A percentile compares a stretch with the other conserved stretches of the same genome.
These are phyloP conservation scores for Plutella xylostella DNA, from an alignment of 2,888 invertebrate genomes.

Conservation along the genomic window DNA sequence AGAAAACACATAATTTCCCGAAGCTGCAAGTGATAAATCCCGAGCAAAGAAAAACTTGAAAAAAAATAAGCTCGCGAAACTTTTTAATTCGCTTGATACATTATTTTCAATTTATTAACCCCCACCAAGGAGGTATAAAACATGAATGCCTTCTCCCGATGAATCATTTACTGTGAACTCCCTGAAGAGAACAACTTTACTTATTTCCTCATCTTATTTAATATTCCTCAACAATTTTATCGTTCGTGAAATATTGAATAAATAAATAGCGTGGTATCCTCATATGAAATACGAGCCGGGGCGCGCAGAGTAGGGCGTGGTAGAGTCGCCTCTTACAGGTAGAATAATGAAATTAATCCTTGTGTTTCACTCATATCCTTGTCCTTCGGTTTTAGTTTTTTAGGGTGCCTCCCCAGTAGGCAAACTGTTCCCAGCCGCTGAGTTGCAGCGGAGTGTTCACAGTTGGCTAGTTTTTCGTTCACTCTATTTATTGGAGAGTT, in stretches of 20 bases:
- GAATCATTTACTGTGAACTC: neutral
- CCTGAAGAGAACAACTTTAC: neutral
- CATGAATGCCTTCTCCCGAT: neutral
- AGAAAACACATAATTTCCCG: neutral
- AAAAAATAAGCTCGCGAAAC: neutral
- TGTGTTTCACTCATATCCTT: too few relatives aligned
- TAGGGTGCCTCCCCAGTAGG: too few relatives aligned
- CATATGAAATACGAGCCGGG: conserved; percentile 8
- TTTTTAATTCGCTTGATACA: neutral
- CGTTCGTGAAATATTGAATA: conserved; percentile 26
- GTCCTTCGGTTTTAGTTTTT: too few relatives aligned
- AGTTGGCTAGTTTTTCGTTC: too few relatives aligned
- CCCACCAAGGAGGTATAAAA: neutral
- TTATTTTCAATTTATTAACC: neutral
- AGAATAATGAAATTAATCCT: too few relatives aligned
- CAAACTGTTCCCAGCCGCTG: too few relatives aligned
- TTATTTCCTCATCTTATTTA: conserved; percentile 4
- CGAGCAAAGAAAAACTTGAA: neutral
- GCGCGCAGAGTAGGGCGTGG: neutral
- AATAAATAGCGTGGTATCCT: conserved; percentile 22
- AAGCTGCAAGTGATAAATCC: neutral
- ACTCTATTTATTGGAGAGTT: too few relatives aligned
- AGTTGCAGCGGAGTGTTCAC: too few relatives aligned
- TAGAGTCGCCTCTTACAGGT: too few relatives aligned
- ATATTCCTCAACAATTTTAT: conserved; percentile 13